Conservation (phyloP, 2,113 vertebrate genomes). For the Stigmatopora argus region DNA sequence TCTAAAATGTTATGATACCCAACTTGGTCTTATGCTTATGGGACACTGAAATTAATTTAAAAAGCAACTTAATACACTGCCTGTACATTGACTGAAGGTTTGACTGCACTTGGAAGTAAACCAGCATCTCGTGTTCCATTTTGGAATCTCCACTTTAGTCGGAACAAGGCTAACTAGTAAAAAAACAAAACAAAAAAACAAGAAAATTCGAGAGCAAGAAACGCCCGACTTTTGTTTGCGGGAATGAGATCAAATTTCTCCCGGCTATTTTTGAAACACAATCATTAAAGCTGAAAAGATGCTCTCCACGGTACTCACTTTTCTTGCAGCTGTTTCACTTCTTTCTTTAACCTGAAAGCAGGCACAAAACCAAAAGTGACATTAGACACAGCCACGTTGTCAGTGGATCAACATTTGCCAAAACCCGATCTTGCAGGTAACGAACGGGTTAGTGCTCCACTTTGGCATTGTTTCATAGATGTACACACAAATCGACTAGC, state of each 20-base stretch:
- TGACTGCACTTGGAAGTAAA: neutral
- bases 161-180: neutral
- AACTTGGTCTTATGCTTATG: neutral
- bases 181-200: neutral
- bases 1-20: no score
- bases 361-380: constrained; percentile 23
- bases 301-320: constrained; percentile 79
- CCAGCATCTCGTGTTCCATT: neutral
- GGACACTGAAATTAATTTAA: neutral
- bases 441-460: constrained; percentile 9
- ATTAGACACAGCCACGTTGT: neutral
- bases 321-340: constrained; percentile 83
- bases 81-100: neutral
- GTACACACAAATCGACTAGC: constrained; percentile 2
- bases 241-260: constrained; percentile 42
- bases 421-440: constrained; percentile 22
- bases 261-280: constrained; percentile 33
- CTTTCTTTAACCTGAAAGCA: constrained; percentile 88
- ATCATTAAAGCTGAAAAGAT: constrained; percentile 40
- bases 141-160: neutral
- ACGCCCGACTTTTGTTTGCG: constrained; percentile 11
- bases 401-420: neutral
- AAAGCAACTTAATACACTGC: neutral
- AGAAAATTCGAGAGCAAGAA: neutral
- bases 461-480: constrained; percentile 16